Percentiles rank a stretch among this genome's conserved stretches.
Conservation (phyloP, 2,888 invertebrate species). For the Pollenia griseotomentosa region DNA sequence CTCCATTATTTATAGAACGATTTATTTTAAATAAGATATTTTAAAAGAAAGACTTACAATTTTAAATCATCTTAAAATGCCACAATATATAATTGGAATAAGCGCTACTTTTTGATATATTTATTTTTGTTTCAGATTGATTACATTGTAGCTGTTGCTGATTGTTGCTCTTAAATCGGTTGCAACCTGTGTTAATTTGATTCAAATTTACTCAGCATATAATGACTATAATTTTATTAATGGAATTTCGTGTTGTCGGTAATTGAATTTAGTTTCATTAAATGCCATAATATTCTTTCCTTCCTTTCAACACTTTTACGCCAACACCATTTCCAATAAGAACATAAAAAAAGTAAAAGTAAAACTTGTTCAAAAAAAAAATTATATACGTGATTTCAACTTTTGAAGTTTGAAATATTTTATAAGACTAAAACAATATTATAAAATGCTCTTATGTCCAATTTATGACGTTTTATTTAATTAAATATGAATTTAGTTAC, state of each 20-base stretch:
- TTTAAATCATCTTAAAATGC: no score
- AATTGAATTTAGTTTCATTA: conserved; percentile 84
- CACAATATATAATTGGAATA: no score
- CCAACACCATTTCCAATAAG: conserved; percentile 29
- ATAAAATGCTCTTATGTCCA: no score
- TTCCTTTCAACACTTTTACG: conserved; percentile 23
- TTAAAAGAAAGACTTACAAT: no score
- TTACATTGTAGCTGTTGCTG: conserved; percentile 21
- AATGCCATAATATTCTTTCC: conserved; percentile 73
- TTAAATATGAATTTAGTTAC: no score
- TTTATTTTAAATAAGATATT: no score
- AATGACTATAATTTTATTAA: conserved; percentile 82
- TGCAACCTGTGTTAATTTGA: conserved; percentile 71
- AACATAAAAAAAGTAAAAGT: not conserved
- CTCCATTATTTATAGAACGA: no score
- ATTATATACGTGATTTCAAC: not conserved
- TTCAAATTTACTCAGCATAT: conserved; percentile 73
- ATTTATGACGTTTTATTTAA: no score
- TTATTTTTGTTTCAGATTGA: not conserved
- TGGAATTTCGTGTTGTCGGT: conserved; percentile 83
- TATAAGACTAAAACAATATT: no score
- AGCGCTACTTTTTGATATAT: not conserved
- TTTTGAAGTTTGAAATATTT: not conserved
- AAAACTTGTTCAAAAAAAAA: no score
- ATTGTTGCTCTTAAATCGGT: conserved; percentile 35